Conservation (phyloP, 2,113 vertebrate species). For the Sigmodon hispidus region DNA sequence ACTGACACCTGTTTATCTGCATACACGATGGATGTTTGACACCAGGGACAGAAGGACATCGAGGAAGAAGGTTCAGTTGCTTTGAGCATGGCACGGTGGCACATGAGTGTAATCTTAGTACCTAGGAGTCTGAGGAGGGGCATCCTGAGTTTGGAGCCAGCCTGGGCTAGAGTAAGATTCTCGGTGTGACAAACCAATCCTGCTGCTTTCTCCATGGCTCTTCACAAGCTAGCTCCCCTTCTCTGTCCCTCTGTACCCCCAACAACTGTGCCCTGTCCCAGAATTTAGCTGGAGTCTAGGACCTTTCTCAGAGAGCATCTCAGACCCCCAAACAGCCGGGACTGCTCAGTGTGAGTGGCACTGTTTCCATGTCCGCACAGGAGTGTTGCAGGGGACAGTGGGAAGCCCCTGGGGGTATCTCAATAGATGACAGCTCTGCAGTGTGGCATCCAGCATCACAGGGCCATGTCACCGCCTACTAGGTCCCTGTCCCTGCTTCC, state of each 20-base stretch:
- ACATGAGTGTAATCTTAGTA: background rate
- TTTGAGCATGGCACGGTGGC: no score
- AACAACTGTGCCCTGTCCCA: no score
- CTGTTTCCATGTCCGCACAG: background rate
- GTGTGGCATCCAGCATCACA: background rate
- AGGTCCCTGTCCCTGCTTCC: rapidly evolving
- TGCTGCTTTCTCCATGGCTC: background rate
- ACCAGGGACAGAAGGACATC: background rate
- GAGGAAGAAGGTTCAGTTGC: background rate
- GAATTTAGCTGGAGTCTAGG: background rate
- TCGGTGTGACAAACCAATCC: background rate
- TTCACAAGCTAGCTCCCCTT: background rate
- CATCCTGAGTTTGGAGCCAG: background rate
- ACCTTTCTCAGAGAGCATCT: background rate
- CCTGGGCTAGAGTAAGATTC: background rate
- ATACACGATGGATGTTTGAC: rapidly evolving
- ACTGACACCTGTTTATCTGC: background rate
- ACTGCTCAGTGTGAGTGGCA: background rate
- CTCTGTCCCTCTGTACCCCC: background rate
- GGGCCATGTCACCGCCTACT: background rate
- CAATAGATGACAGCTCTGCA: background rate
- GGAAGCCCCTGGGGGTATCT: background rate
- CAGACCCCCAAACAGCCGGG: background rate
- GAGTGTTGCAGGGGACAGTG: background rate
- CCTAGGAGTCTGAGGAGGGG: background rate